Percentiles rank a stretch among this genome's conserved stretches.
phyloP scores from a whole-genome alignment of 2,113 vertebrate species.

The Acrocephalus arundinaceus region DNA sequence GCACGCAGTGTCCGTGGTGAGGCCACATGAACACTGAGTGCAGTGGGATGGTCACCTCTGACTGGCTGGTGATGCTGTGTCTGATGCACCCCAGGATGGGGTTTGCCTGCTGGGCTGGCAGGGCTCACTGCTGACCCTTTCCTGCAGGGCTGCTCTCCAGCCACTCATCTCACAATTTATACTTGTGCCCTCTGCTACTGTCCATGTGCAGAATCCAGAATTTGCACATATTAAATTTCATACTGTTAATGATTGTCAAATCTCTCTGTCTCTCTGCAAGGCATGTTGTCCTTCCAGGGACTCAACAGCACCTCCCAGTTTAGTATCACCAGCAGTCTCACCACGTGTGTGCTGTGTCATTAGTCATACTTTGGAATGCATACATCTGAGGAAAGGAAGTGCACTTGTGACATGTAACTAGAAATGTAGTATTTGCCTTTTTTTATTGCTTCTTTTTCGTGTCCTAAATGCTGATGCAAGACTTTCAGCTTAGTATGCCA shows the following conservation, averaged over 20 bases:
- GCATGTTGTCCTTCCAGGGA: neutral
- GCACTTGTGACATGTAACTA: neutral
- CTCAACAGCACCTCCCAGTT: neutral
- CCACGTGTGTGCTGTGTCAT: neutral
- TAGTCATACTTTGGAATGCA: neutral
- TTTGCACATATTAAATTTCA: neutral
- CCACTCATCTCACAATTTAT: accelerated
- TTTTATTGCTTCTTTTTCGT: neutral
- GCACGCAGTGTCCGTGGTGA: accelerated
- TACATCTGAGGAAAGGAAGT: neutral
- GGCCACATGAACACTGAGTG: accelerated
- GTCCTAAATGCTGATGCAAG: neutral
- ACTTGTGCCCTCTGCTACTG: accelerated
- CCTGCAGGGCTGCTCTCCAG: neutral
- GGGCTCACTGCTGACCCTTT: neutral
- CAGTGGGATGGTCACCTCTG: neutral
- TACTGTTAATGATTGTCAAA: accelerated
- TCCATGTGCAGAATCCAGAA: neutral
- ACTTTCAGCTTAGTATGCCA: neutral
- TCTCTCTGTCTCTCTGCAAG: neutral
- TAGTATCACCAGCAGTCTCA: neutral
- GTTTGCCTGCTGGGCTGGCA: neutral
- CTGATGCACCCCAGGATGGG: neutral
- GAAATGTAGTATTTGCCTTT: neutral
- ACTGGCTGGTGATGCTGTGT: neutral